phyloP scores from a whole-genome alignment of 2,888 invertebrate species.

The Drosophila suboccidentalis region DNA sequence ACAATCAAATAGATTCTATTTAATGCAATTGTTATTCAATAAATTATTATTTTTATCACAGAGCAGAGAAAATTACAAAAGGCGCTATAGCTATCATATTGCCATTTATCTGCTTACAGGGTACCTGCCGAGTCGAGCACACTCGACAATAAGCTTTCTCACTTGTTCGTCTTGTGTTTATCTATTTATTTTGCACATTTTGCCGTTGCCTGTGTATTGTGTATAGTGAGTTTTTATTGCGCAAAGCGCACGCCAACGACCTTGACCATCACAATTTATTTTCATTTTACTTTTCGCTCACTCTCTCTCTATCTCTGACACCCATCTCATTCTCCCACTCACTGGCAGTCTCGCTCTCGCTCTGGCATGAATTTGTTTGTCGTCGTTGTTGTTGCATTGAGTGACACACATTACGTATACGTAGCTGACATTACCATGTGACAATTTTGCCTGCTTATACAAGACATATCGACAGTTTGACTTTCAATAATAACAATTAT shows the following conservation, averaged over 20 bases:
- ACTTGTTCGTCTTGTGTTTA: constrained; percentile 31
- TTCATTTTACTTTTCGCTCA: constrained; percentile 72
- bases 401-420: constrained; percentile 29
- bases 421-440: constrained; percentile 27
- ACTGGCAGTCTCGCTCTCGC: not conserved
- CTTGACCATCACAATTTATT: constrained; percentile 84
- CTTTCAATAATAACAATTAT: not conserved
- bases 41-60: not conserved
- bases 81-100: not conserved
- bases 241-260: constrained; percentile 80
- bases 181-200: constrained; percentile 59
- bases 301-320: constrained; percentile 12
- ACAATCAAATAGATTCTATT: no score
- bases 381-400: constrained; percentile 17
- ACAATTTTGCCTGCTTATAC: constrained; percentile 22
- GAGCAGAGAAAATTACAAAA: not conserved
- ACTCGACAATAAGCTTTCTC: not conserved
- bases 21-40: not conserved
- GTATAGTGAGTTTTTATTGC: constrained; percentile 62
- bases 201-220: constrained; percentile 25
- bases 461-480: constrained; percentile 14
- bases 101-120: not conserved
- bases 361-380: constrained; percentile 15
- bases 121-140: not conserved
- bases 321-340: constrained; percentile 3